Percentiles rank a stretch among this genome's conserved stretches.
phyloP scores from a whole-genome alignment of 2,888 invertebrate species.

The Volucella inflata region DNA sequence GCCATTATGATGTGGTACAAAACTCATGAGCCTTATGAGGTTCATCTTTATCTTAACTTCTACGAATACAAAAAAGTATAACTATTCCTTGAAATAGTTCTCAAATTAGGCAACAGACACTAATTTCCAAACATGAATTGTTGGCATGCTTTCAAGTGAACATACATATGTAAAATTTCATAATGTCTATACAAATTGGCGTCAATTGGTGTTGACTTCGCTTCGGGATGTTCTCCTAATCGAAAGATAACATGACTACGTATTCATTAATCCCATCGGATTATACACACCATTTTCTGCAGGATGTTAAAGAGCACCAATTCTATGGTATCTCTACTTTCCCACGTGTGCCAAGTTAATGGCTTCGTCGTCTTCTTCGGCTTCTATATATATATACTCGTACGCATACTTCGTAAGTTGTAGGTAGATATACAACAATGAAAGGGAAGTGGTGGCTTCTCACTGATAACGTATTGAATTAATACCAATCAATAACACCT shows the following conservation, averaged over 20 bases:
- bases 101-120: not conserved
- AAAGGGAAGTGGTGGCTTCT: conserved; percentile 9
- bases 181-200: not conserved
- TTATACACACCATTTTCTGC: conserved; percentile 6
- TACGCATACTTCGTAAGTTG: too few species aligned
- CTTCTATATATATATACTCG: not conserved
- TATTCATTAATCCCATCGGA: conserved; percentile 1
- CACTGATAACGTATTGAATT: conserved; percentile 28
- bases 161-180: too few species aligned
- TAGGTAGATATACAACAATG: not conserved
- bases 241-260: conserved; percentile 12
- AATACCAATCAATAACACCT: conserved; percentile 38
- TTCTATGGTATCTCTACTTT: not conserved
- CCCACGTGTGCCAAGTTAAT: conserved; percentile 4
- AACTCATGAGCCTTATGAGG: too few species aligned
- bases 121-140: not conserved
- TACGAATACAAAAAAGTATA: too few species aligned
- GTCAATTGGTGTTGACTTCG: not conserved
- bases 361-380: not conserved
- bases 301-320: not conserved
- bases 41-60: too few species aligned
- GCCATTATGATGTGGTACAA: too few species aligned
- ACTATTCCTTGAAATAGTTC: too few species aligned
- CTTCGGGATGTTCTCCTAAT: not conserved
- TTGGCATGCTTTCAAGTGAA: not conserved